Evolutionary conservation across 2,888 invertebrate species (phyloP), one percentile per base, ranked within the genome.

Genomic region (Julus scanicus): DNA sequence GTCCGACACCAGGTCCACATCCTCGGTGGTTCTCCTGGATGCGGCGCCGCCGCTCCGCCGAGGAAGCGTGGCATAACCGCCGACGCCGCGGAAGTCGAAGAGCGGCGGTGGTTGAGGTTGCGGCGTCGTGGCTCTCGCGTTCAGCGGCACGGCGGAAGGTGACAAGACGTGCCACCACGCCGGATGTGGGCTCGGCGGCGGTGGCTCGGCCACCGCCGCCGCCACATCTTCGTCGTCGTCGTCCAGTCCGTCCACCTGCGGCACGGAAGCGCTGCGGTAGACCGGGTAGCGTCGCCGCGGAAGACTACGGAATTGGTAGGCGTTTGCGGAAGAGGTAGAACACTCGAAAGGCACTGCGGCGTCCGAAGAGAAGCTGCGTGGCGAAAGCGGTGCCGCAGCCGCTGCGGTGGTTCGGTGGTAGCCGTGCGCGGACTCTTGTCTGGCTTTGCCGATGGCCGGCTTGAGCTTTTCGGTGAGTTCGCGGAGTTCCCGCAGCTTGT

Each of bases 191-290:
- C 17, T 40, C 17, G 39, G 39, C 8, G 84, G n/a, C 15, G 49
- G n/a, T 88, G 89, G 37, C 89, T 85, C 88, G 15, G 88, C 88
- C 86, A 88, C 88, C 20, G 88, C 71, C 20, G 89, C 89, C 29
- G 88, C 89, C 29, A 13, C 20, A n/a, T n/a, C n/a, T 11, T 44
- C 63, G 1, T 84, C 44, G 39, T 39, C 86, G 39, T 20, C 85
- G 13, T 49, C 87, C 20, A 93, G 93, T 91, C 95, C 95, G 92
- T 97, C 97, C 89, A 96, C 96, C 92, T 97, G 96, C 0, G 97
- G 96, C 91, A 97, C 97, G 9, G 97, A 97, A 8, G 96, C 96
- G 91, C 96, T 96, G 71, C 97, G 94, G 91, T 95, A 95, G 1
- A 96, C 96, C 91, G 89, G 89, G 86, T 88, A 85, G 49, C 88